Conservation (phyloP, 2,113 vertebrate genomes). For the Glaucomys volans region DNA sequence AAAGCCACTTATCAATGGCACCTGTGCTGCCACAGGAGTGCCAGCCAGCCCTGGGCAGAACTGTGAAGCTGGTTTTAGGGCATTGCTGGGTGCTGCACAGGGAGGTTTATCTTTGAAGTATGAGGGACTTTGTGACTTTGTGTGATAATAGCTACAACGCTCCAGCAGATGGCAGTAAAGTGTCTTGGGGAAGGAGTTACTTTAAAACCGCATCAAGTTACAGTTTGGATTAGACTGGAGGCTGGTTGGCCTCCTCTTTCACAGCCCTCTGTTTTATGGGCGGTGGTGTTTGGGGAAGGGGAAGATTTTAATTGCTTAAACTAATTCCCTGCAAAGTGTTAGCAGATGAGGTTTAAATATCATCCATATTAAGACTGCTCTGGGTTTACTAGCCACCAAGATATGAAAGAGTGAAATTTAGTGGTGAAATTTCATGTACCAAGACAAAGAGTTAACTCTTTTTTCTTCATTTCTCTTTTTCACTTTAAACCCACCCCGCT, state of each 20-base stretch:
- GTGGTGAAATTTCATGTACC: slow-evolving; percentile 59
- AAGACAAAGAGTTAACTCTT: slow-evolving; percentile 25
- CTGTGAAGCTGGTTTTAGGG: not conserved
- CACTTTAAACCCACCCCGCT: not conserved
- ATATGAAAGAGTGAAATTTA: slow-evolving; percentile 46
- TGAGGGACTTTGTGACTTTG: not conserved
- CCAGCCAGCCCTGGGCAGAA: not conserved
- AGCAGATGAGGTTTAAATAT: slow-evolving; percentile 77
- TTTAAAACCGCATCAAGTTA: not conserved
- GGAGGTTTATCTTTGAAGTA: not conserved
- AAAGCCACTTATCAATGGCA: not conserved
- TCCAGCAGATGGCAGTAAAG: slow-evolving; percentile 66
- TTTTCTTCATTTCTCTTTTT: not conserved
- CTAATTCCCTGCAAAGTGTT: slow-evolving; percentile 71
- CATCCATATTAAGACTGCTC: slow-evolving; percentile 57
- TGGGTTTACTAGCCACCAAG: slow-evolving; percentile 61
- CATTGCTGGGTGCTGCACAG: not conserved
- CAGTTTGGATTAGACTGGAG: not conserved
- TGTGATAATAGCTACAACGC: not conserved
- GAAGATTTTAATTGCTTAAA: slow-evolving; percentile 78
- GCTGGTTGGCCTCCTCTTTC: not conserved
- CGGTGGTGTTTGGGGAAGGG: slow-evolving; percentile 34
- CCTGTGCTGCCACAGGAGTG: not conserved
- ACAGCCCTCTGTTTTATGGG: slow-evolving; percentile 22
- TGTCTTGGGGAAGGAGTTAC: slow-evolving; percentile 2